Evolutionary conservation across 2,113 vertebrate genomes (phyloP).

Genomic region (Urocynchramus pylzowi): DNA sequence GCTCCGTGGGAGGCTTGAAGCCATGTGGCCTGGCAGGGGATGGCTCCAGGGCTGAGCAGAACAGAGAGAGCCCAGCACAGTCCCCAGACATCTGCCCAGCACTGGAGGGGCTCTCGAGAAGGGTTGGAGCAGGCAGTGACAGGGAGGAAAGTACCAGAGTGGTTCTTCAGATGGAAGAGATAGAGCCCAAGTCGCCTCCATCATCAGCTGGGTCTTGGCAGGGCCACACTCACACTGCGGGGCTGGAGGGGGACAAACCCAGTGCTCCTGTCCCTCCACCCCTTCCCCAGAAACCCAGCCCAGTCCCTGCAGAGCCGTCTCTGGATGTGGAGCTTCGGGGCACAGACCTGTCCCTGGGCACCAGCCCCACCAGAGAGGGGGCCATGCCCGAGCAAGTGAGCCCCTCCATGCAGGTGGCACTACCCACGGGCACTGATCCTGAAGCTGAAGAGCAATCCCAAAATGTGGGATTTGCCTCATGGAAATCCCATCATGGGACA

Average conservation of each 20-base stretch:
- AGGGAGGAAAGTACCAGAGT: slow-evolving; percentile 7
- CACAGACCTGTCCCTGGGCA: neutral
- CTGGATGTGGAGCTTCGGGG: neutral
- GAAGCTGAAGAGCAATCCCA: neutral
- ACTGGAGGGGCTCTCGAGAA: neutral
- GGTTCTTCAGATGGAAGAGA: slow-evolving; percentile 65
- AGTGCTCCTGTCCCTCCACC: neutral
- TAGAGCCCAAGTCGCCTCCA: neutral
- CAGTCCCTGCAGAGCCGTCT: neutral
- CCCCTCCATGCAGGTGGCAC: neutral
- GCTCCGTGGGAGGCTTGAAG: neutral
- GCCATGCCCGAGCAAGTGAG: neutral
- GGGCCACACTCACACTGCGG: neutral
- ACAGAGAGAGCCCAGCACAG: neutral
- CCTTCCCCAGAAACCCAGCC: neutral
- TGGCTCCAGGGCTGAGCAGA: neutral
- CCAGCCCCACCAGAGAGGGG: neutral
- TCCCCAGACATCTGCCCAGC: neutral
- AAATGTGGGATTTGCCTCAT: neutral
- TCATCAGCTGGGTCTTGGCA: neutral
- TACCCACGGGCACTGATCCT: neutral
- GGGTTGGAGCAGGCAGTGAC: neutral
- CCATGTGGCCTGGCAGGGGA: neutral
- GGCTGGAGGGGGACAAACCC: neutral
- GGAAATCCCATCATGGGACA: neutral